Base-by-base conservation (phyloP, 2,888 invertebrate genomes). In the Dryococelus australis region DNA sequence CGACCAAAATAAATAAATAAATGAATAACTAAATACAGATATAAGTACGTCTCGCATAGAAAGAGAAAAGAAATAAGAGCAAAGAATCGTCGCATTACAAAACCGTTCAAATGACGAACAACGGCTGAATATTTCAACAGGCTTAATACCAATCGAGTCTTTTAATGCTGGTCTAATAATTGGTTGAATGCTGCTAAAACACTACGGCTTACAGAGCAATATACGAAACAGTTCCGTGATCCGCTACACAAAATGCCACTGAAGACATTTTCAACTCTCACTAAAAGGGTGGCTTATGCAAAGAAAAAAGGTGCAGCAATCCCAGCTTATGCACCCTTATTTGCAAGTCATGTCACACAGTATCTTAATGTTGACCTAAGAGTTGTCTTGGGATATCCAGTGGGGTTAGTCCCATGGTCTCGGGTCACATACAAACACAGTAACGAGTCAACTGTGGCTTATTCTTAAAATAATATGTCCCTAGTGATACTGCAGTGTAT, bases 41-140 rank as follows among this genome's bases (percentile, higher is more conserved):
- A 79, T 79, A 12, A n/a, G 27, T 79, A 24, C 10, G 4, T 79
- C 79, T 79, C 79, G 9, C 27, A 79, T 79, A 79, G 27, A 79
- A 10, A n/a, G 20, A 79, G 79, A 79, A 0, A 24, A 79, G 20
- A 79, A 79, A 79, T 12, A 79, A 16, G 79, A 16, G 26, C 79
- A 27, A 79, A 79, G 79, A 16, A 79, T 79, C 27, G 20, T 79
- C n/a, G 10, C 10, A 12, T n/a, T n/a, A n/a, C n/a, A n/a, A n/a
- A n/a, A n/a, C n/a, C n/a, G n/a, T n/a, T n/a, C n/a, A n/a, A n/a
- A n/a, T n/a, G n/a, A n/a, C n/a, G n/a, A n/a, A n/a, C n/a, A n/a
- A n/a, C n/a, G n/a, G n/a, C n/a, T n/a, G 80, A 80, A 26, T 24
- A 80, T 24, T 80, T 80, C 80, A n/a, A 80, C 80, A 80, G 80